These are phyloP conservation scores for Simalia tracyae DNA, from an alignment of 2,797 vertebrate genomes.

Conservation along the genomic window DNA sequence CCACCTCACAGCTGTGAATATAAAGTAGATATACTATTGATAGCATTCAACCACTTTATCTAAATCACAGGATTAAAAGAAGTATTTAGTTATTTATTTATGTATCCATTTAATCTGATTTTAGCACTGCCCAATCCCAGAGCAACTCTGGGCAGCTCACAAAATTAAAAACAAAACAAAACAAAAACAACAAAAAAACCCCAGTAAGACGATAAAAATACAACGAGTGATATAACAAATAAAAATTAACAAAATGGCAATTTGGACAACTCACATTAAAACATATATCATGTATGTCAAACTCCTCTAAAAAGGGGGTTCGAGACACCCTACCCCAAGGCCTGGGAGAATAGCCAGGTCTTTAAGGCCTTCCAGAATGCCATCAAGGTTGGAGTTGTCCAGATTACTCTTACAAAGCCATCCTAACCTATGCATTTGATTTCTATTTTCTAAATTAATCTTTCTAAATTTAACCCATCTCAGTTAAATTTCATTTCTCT, in stretches of 20 bases:
- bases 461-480: neutral
- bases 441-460: neutral
- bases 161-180: neutral
- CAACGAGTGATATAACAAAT: neutral
- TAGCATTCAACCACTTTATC: neutral
- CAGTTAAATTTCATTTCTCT: neutral
- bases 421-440: neutral
- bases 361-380: neutral
- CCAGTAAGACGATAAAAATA: neutral
- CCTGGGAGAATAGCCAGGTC: neutral
- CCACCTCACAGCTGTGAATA: neutral
- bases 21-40: neutral
- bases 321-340: neutral
- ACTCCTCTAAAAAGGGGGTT: neutral
- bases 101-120: neutral
- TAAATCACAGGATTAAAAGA: neutral
- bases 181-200: neutral
- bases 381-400: neutral
- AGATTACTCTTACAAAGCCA: neutral
- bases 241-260: neutral
- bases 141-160: neutral
- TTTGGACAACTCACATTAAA: neutral
- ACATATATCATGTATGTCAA: neutral
- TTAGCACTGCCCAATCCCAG: neutral
- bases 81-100: neutral